These are phyloP conservation scores for Plecturocebus donacophilus DNA, from an alignment of 2,113 vertebrate genomes.

Conservation along the genomic window DNA sequence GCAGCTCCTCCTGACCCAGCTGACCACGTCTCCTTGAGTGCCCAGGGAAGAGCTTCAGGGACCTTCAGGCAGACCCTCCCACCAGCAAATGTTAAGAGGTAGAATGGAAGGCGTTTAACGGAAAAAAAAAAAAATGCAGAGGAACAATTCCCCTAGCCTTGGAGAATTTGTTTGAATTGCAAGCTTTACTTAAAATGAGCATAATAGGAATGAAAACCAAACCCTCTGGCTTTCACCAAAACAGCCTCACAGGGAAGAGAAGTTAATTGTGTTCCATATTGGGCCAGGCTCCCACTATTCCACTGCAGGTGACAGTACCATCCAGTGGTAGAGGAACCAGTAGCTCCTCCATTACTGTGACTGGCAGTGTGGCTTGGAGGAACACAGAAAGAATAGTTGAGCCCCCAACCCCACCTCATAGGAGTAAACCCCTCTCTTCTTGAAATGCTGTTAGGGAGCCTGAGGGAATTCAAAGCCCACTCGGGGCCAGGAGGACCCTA, in stretches of 20 bases:
- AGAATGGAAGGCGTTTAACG: too few species aligned
- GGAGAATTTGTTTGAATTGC: not conserved
- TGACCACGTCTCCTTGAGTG: not conserved
- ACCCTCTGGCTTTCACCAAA: conserved; percentile 6
- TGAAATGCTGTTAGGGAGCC: not conserved
- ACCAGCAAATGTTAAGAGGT: not conserved
- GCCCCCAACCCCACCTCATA: not conserved
- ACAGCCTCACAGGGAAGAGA: not conserved
- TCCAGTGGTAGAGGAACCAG: not conserved
- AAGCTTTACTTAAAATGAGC: not conserved
- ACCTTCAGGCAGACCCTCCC: not conserved
- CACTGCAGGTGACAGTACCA: not conserved
- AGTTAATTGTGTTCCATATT: not conserved
- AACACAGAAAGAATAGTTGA: not conserved
- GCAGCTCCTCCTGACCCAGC: not conserved
- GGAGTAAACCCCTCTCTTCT: not conserved
- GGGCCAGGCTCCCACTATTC: not conserved
- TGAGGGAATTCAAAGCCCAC: not conserved
- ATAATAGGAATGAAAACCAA: not conserved
- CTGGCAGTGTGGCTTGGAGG: not conserved
- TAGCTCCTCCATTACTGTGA: not conserved
- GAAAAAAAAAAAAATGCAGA: not conserved
- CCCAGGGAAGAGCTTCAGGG: not conserved
- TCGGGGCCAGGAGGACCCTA: not conserved
- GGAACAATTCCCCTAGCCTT: not conserved